Evolutionary conservation across 2,797 vertebrate species (phyloP).

Genomic region (Epinephelus awoara): DNA sequence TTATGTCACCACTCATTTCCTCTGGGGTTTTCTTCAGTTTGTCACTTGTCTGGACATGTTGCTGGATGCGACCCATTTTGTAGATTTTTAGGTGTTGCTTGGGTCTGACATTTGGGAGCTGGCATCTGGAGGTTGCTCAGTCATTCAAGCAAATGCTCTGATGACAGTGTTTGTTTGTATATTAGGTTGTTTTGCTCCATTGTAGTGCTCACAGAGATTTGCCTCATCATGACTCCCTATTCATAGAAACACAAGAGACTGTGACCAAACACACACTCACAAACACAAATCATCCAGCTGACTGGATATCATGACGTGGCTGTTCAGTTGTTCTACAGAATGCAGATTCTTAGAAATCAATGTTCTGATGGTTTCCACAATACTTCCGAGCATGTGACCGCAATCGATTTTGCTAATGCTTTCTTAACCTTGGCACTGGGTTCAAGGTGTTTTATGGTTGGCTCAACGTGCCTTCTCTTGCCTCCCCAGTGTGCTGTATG

Average conservation of each 20-base stretch:
- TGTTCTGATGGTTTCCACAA: conserved; percentile 44
- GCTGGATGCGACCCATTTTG: background rate
- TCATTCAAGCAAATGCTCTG: conserved; percentile 60
- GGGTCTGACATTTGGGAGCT: conserved; percentile 38
- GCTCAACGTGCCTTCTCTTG: conserved; percentile 24
- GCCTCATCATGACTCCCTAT: conserved; percentile 7
- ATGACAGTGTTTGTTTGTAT: conserved; percentile 55
- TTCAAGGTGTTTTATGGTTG: conserved; percentile 56
- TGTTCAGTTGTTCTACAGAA: conserved; percentile 46
- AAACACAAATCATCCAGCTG: background rate
- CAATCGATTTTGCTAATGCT: conserved; percentile 52
- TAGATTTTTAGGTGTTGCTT: background rate
- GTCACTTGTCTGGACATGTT: background rate
- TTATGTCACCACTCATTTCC: background rate
- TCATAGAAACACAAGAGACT: conserved; percentile 17
- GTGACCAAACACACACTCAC: conserved; percentile 17
- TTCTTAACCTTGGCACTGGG: conserved; percentile 59
- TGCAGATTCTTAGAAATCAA: conserved; percentile 48
- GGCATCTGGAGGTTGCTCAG: conserved; percentile 55
- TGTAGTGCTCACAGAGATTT: conserved; percentile 21
- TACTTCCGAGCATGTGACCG: background rate
- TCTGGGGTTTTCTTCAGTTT: background rate
- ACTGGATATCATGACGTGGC: conserved; percentile 1
- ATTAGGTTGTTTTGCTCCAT: background rate
- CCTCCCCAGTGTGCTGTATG: conserved; percentile 42